A percentile compares a stretch with the other conserved stretches of the same genome.
Conservation (phyloP, 2,797 vertebrate species). For the Manis javanica region DNA sequence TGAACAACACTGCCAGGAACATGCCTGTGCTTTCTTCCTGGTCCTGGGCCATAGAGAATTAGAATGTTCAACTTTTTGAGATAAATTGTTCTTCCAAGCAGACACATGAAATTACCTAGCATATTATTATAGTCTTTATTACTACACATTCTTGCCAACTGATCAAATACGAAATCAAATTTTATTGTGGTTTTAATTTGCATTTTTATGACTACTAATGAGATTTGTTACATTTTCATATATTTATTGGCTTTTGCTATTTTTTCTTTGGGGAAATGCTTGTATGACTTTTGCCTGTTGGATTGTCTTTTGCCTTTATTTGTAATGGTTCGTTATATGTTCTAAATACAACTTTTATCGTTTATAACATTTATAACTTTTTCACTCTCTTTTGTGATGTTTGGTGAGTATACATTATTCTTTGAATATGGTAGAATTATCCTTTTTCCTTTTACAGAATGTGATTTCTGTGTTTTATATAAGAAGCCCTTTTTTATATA, state of each 20-base stretch:
- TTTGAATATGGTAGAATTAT: background rate
- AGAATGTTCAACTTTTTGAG: background rate
- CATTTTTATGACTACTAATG: slow-evolving; percentile 30
- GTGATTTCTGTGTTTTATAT: background rate
- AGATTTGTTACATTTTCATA: background rate
- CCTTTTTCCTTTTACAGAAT: background rate
- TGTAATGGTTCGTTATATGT: background rate
- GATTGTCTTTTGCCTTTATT: background rate
- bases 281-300: background rate
- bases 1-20: background rate
- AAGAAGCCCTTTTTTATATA: background rate
- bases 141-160: background rate
- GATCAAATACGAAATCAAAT: background rate
- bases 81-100: slow-evolving; percentile 19
- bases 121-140: background rate
- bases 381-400: background rate
- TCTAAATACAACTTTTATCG: background rate
- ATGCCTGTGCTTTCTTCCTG: background rate
- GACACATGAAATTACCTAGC: background rate
- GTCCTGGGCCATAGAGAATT: background rate
- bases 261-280: background rate
- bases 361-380: background rate
- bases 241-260: background rate
- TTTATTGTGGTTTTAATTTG: slow-evolving; percentile 31
- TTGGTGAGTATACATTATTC: background rate